Base-by-base conservation (phyloP, 2,797 vertebrate species). In the Morelia viridis region DNA sequence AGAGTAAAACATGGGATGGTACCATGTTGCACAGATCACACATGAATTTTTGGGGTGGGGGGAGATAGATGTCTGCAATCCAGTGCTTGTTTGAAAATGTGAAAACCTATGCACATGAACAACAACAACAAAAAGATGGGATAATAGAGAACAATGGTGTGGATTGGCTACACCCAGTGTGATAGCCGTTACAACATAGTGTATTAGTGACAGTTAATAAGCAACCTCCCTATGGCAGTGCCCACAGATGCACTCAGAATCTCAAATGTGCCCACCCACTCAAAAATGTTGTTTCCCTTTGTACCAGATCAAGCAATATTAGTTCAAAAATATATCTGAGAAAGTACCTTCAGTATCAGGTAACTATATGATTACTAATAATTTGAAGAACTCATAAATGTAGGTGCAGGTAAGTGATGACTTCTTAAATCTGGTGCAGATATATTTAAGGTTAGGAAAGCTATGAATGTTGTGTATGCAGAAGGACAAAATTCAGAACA, bases 401-500 rank as follows among this genome's bases (percentile, higher is more conserved):
- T 87, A 57, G 5, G 56, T 61, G 1, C 26, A 87, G 28, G 60
- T 87, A 83, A 83, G 13, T 83, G 26, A 4, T 1, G 17, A 76
- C 17, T 65, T 61, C 61, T 85, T n/a, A 28, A 91, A 64, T 83
- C 88, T 62, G 68, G 24, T 41, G 60, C 89, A 91, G 31, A 41
- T 41, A 62, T 68, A 62, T 68, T 26, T 56, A 87, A 91, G 31
- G 22, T 35, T 92, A 88, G 89, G 87, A 35, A 26, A 31, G 85
- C 22, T 41, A 90, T 91, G 80, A 60, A 50, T 50, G 2, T 64
- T 90, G 15, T 91, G 8, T 31, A 28, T 15, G 46, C 58, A 28
- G 68, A 93, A 91, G 92, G 41, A 15, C 7, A 91, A 91, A 84
- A 88, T 17, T 24, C 41, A 92, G 91, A 89, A 91, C 61, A 61